Conservation (phyloP, 2,797 vertebrate genomes). For the Lacerta agilis region DNA sequence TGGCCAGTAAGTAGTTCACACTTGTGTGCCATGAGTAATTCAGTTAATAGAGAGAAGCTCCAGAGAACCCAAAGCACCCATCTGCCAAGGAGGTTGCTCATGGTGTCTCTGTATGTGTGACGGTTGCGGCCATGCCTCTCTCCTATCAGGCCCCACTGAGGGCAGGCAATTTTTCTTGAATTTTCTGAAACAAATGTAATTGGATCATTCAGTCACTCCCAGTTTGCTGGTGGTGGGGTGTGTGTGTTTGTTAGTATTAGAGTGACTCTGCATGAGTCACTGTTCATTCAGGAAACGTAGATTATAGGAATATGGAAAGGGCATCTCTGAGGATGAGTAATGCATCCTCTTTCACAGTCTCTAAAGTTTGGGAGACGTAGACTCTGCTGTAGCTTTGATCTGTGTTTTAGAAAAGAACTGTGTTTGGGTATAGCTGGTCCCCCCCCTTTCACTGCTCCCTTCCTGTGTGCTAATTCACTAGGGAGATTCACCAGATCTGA, state of each 20-base stretch:
- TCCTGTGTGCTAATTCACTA: constrained; percentile 37
- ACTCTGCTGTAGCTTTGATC: neutral
- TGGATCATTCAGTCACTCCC: neutral
- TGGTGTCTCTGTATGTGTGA: neutral
- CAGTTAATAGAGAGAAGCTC: neutral
- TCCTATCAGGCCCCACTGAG: neutral
- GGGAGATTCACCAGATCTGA: constrained; percentile 43
- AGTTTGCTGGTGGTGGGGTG: neutral
- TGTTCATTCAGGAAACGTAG: neutral
- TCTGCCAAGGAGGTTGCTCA: neutral
- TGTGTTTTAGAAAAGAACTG: neutral
- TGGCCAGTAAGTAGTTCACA: constrained; percentile 89
- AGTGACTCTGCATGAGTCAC: neutral
- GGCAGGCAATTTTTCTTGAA: neutral
- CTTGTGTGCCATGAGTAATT: neutral
- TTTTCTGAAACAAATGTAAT: neutral
- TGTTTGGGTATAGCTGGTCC: neutral
- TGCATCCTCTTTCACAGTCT: neutral
- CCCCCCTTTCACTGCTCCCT: neutral
- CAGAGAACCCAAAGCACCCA: no score
- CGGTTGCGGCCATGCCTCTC: no score
- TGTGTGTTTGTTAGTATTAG: neutral
- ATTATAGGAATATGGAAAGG: neutral
- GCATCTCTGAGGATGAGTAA: neutral
- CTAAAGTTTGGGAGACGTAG: neutral